Evolutionary conservation across 2,113 vertebrate genomes (phyloP), one percentile per base, ranked within the genome.

Genomic region (Ivindomyrus marchei): DNA sequence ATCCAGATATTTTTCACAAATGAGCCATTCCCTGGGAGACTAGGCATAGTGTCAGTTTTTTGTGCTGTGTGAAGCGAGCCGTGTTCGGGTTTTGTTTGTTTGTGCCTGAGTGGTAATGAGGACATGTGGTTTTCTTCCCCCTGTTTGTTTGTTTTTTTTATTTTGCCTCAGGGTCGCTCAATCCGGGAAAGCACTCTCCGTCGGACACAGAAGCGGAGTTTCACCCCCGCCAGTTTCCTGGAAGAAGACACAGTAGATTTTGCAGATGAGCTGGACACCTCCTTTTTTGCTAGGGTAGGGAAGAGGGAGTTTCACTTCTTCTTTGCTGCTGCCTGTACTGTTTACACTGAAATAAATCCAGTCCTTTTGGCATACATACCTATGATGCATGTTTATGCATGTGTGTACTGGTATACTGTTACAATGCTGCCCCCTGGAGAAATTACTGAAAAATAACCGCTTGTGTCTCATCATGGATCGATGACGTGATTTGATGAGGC

Each of bases 161-260:
- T 27, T 45, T 39, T 46, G n/a, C 36, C 56, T 49, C 24, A 99
- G 98, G 98, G 98, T 2, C 98, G 98, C 58, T 98, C 98, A 0
- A 89, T 97, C 84, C 97, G 96, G 90, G 98, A 99, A 36, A 95
- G 95, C 93, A 95, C 89, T 0, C 91, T 98, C 84, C 94, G 95
- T 50, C 95, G 96, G 70, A 95, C 95, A n/a, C 98, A 98, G 92
- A 96, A 97, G 46, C 97, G 98, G 88, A 99, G 98, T 94, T 99
- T 99, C 92, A 99, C 98, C 0, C 98, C 98, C 0, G 98, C 98
- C 90, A 99, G 98, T 91, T 99, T 99, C 94, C 94, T 99, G 93
- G 98, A 99, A 92, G 98, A 99, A 91, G 98, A 99, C 89, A 96
- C 97, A 0, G 94, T 96, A 11, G 98, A 99, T 93, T 99, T 99